Evolutionary conservation across 2,113 vertebrate genomes (phyloP).

Genomic region (Erythrocercus mccallii): DNA sequence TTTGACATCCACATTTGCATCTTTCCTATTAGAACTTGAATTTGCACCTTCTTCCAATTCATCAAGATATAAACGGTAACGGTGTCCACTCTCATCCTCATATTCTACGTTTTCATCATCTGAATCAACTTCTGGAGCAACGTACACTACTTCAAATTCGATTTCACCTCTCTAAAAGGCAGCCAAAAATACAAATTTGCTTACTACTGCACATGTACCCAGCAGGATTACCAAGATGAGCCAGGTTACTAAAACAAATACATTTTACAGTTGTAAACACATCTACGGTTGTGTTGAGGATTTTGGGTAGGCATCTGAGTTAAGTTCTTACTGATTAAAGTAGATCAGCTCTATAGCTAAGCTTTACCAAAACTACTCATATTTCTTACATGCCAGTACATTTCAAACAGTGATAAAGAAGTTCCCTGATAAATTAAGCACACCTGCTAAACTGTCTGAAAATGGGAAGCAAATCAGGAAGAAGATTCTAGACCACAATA

Average conservation of each 20-base stretch:
- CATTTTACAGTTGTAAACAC: neutral
- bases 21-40: conserved; percentile 69
- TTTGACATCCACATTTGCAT: conserved; percentile 71
- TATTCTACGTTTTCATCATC: conserved; percentile 99
- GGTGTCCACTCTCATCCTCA: conserved; percentile 95
- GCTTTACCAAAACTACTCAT: neutral
- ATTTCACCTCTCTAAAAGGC: conserved; percentile 89
- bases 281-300: neutral
- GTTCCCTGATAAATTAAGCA: neutral
- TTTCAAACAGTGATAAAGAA: neutral
- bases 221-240: neutral
- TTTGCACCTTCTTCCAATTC: conserved; percentile 85
- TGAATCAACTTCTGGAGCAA: conserved; percentile 97
- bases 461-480: neutral
- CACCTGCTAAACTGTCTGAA: neutral
- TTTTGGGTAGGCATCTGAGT: neutral
- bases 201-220: neutral
- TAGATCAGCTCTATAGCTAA: neutral
- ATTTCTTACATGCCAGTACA: neutral
- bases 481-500: neutral
- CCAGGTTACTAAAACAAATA: neutral
- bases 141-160: conserved; percentile 98
- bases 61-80: conserved; percentile 94
- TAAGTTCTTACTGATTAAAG: neutral
- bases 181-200: neutral